Evolutionary conservation across 2,797 vertebrate species (phyloP), one percentile per base, ranked within the genome.

Genomic region (Hyperoplus immaculatus): DNA sequence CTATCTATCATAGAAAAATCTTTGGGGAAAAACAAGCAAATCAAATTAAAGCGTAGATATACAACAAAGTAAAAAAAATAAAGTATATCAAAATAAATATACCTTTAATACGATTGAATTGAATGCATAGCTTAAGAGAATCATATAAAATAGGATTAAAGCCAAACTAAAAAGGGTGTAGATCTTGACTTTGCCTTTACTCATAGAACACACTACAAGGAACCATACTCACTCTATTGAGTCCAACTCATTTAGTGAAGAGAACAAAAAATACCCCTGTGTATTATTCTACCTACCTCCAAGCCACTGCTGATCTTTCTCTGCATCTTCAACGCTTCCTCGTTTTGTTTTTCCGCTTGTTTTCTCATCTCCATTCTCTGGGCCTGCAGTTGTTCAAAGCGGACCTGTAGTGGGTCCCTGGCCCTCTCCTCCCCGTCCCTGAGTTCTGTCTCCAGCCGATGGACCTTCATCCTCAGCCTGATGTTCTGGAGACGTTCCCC

Each of bases 341-440:
- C 91, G 0, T 81, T 91, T 5, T 93, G 90, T 62, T 87, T 88
- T 12, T 95, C 88, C 0, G 3, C 2, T 0, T 57, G 45, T 54
- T 67, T 81, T 13, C 60, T 87, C 39, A 51, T 43, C 72, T 94
- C 93, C 85, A 94, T 93, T 81, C 95, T 96, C 75, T 95, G 93
- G 0, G 94, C 93, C 83, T 95, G 95, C 49, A 95, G 80, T 61
- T 93, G 93, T 70, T 96, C 94, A 0, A 95, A 95, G 51, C 94
- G 93, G 1, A 90, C 5, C 92, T 82, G 2, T 2, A 87, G 59
- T 9, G 95, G 81, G 1, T 95, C 91, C 10, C 89, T 85, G 0
- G 58, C 80, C 18, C 51, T 3, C 6, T 92, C 85, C 0, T 93
- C 90, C 74, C 77, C 87, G 0, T 89, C 85, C 5, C 78, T 72